Base-by-base conservation (phyloP, 2,797 vertebrate species). In the Anas bahamensis region DNA sequence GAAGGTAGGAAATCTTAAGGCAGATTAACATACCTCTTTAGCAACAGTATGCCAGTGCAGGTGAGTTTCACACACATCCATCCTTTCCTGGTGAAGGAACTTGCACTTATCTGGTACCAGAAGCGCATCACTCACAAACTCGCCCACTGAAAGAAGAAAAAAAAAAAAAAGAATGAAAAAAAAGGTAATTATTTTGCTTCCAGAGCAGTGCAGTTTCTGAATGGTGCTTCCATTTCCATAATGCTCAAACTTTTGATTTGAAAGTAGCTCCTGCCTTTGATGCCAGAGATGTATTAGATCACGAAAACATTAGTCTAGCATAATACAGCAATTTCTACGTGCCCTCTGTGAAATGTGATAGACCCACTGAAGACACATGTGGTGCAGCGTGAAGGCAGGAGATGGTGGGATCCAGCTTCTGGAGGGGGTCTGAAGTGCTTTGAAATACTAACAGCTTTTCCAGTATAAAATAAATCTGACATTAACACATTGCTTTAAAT, bases 11-110 rank as follows among this genome's bases (percentile, higher is more conserved):
- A 53, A 55, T 44, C 37, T 78, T 33, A 83, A 83, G 29, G 80
- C 52, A 81, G 31, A 75, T 11, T 2, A 59, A 35, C 50, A 90
- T 98, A 99, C 99, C 99, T 99, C 99, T 98, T 99, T 99, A 94
- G 99, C 99, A 42, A 99, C 99, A 5, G 99, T 99, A 97, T 99
- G 99, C 99, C 99, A 99, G 97, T 99, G 99, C 95, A 99, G 98
- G 86, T 99, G 99, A 86, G 99, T 99, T 97, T 99, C 99, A 95
- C 99, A 99, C 84, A 99, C 98, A 95, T 99, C 99, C 99, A 99
- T 99, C 64, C 98, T 98, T 97, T 99, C 99, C 97, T 99, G 99
- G 96, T 99, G 99, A 94, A 99, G 98, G 96, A 99, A 99, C 90
- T 99, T 99, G 96, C 99, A 99, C 95, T 99, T 99, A 96, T 99